A percentile compares a stretch with the other conserved stretches of the same genome.
These are phyloP conservation scores for Platanista minor DNA, from an alignment of 2,113 vertebrate species.

Conservation along the genomic window DNA sequence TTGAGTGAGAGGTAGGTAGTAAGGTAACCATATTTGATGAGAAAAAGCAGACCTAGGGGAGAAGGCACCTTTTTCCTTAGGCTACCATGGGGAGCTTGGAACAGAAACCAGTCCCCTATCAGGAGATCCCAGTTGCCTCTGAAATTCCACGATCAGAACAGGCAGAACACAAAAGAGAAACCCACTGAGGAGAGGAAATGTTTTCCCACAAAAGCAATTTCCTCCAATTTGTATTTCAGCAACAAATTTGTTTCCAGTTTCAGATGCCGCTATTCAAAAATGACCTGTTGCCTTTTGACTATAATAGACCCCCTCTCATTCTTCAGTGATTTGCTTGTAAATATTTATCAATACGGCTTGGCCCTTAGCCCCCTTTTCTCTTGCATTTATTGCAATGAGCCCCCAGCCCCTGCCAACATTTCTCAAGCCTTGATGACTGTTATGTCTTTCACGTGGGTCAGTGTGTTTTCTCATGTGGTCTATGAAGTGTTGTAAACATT, in stretches of 20 bases:
- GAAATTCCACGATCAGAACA: slow-evolving; percentile 66
- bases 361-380: not conserved
- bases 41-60: not conserved
- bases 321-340: slow-evolving; percentile 61
- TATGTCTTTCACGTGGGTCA: not conserved
- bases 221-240: slow-evolving; percentile 77
- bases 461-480: not conserved
- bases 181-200: slow-evolving; percentile 76
- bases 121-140: slow-evolving; percentile 59
- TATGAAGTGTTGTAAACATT: slow-evolving; percentile 44
- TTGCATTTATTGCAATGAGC: not conserved
- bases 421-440: not conserved
- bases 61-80: not conserved
- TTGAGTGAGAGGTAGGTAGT: not conserved
- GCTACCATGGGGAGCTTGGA: not conserved
- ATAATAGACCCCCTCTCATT: slow-evolving; percentile 52
- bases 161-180: slow-evolving; percentile 75
- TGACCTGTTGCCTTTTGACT: slow-evolving; percentile 51
- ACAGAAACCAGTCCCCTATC: slow-evolving; percentile 64
- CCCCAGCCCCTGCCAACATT: not conserved
- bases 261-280: slow-evolving; percentile 74
- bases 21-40: not conserved
- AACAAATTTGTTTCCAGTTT: slow-evolving; percentile 76
- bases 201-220: slow-evolving; percentile 80
- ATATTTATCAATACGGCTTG: slow-evolving; percentile 59